Percentiles rank a stretch among this genome's conserved stretches.
Evolutionary conservation across 2,797 vertebrate genomes (phyloP).

Genomic region (Pogoniulus pusillus): DNA sequence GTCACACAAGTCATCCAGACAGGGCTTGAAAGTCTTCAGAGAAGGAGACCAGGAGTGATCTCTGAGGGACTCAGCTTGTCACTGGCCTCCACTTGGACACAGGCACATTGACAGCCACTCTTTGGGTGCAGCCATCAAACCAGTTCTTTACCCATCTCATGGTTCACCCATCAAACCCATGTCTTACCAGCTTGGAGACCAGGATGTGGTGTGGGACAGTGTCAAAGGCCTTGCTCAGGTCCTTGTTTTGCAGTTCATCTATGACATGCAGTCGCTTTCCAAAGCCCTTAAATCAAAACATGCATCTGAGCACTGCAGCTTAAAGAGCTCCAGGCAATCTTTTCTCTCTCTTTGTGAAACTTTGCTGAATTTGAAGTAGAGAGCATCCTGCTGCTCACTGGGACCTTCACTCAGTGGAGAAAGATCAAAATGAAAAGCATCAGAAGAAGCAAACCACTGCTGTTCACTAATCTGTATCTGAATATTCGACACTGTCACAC

Average conservation of each 20-base stretch:
- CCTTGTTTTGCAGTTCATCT: conserved; percentile 5
- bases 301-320: not conserved
- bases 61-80: no score
- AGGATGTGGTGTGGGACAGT: no score
- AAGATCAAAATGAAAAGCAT: not conserved
- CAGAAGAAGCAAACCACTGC: not conserved
- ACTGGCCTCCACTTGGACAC: no score
- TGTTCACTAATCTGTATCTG: not conserved
- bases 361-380: not conserved
- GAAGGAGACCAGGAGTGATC: no score
- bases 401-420: not conserved
- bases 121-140: no score
- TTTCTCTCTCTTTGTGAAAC: not conserved
- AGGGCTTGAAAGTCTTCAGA: no score
- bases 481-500: not conserved
- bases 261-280: not conserved
- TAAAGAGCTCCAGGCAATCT: not conserved
- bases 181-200: no score
- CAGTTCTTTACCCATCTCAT: no score
- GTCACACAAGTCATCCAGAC: no score
- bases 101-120: no score
- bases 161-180: no score
- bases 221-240: no score
- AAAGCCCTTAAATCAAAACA: not conserved
- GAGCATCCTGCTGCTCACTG: not conserved